Conservation (phyloP, 2,113 vertebrate genomes). For the Porphyrio hochstetteri region DNA sequence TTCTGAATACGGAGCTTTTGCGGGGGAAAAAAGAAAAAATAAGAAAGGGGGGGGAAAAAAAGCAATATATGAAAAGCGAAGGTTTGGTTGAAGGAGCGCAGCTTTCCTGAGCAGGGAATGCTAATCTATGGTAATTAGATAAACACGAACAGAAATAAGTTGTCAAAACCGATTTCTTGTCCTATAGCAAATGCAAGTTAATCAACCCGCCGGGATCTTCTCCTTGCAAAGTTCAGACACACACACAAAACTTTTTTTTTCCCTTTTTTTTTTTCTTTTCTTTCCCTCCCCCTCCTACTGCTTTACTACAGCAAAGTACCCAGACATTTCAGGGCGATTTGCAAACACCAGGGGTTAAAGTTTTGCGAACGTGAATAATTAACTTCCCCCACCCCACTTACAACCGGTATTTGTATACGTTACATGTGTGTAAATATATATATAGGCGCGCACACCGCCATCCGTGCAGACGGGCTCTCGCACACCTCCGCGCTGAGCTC, state of each 20-base stretch:
- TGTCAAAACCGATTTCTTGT: background rate
- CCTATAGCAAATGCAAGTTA: background rate
- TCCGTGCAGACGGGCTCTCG: background rate
- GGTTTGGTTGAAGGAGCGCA: background rate
- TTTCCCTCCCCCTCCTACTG: too few species aligned
- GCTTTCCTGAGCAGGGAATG: background rate
- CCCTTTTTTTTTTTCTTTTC: background rate
- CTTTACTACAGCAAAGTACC: background rate
- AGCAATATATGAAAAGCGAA: background rate
- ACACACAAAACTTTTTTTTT: background rate
- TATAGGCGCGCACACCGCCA: background rate
- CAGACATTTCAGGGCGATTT: background rate
- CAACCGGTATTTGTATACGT: background rate
- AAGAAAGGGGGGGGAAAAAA: background rate
- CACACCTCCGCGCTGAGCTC: background rate
- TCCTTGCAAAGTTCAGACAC: background rate
- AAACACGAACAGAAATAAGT: background rate
- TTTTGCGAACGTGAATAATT: conserved; percentile 43
- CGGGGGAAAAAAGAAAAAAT: background rate
- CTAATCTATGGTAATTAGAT: background rate
- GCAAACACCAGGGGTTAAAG: conserved; percentile 60
- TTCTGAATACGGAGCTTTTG: background rate
- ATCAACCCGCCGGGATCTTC: background rate
- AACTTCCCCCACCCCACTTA: conserved; percentile 13
- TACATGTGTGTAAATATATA: background rate